Evolutionary conservation across 2,113 vertebrate species (phyloP).

Genomic region (Pyrgilauda ruficollis): DNA sequence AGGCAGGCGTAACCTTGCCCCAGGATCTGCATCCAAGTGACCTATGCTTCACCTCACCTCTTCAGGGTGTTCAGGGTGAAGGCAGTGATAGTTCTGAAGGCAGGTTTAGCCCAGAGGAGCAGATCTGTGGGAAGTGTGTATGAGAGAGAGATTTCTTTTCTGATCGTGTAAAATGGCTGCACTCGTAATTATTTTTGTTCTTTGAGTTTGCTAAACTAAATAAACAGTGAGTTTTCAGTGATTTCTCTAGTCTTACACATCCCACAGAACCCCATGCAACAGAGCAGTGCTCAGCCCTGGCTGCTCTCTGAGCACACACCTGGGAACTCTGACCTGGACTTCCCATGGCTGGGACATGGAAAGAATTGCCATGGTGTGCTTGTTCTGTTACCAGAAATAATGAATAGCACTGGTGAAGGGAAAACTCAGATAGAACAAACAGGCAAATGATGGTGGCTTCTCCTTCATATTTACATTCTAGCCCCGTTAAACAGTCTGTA

Average conservation of each 20-base stretch:
- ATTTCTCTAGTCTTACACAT: neutral
- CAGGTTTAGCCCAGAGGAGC: constrained; percentile 28
- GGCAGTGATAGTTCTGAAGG: neutral
- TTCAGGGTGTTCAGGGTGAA: neutral
- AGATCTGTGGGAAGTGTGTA: neutral
- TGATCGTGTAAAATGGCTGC: neutral
- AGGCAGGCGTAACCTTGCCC: neutral
- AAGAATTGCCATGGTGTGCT: neutral
- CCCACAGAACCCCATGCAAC: neutral
- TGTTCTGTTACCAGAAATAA: neutral
- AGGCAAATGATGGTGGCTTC: neutral
- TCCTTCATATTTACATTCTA: neutral
- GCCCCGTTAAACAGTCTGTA: neutral
- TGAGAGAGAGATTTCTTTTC: neutral
- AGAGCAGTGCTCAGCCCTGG: neutral
- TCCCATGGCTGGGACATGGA: fast-evolving
- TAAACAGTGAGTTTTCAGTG: neutral
- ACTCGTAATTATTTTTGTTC: neutral
- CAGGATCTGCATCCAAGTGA: neutral
- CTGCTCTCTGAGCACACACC: neutral
- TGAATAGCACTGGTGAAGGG: fast-evolving
- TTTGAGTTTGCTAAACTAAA: neutral
- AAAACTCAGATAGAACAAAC: neutral
- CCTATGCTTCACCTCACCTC: neutral
- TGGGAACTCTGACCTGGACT: fast-evolving